Conservation (phyloP, 2,888 invertebrate species). For the Leptarthrus brevirostris region DNA sequence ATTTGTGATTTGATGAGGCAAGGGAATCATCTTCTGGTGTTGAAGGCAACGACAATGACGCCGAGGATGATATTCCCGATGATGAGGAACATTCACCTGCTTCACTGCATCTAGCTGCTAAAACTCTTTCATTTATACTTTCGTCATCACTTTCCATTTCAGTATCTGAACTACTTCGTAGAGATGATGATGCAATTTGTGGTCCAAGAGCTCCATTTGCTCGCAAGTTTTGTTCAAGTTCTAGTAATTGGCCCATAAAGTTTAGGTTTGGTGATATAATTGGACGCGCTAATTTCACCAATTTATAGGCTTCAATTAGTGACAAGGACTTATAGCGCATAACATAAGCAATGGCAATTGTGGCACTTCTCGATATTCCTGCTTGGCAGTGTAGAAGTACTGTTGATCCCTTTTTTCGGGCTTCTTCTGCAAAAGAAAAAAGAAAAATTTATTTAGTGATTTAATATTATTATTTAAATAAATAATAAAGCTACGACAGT, state of each 20-base stretch:
- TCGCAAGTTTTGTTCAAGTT: slow-evolving; percentile 79
- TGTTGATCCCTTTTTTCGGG: slow-evolving; percentile 66
- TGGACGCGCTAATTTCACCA: slow-evolving; percentile 84
- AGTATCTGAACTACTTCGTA: slow-evolving; percentile 49
- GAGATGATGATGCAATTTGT: slow-evolving; percentile 55
- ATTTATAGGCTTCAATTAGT: slow-evolving; percentile 87
- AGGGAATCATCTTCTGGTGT: slow-evolving; percentile 34
- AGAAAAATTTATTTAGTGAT: slow-evolving; percentile 50
- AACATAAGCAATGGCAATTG: slow-evolving; percentile 93
- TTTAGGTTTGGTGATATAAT: slow-evolving; percentile 96
- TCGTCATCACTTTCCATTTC: slow-evolving; percentile 58
- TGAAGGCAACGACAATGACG: slow-evolving; percentile 31
- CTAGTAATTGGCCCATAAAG: slow-evolving; percentile 90
- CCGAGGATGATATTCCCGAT: slow-evolving; percentile 36
- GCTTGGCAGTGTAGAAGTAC: slow-evolving; percentile 96
- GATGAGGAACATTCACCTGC: slow-evolving; percentile 51
- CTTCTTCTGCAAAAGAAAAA: slow-evolving; percentile 64
- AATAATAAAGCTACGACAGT: too few species aligned
- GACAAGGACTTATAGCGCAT: slow-evolving; percentile 88
- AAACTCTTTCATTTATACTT: slow-evolving; percentile 52
- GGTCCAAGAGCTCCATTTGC: slow-evolving; percentile 64
- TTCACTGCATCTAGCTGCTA: slow-evolving; percentile 41
- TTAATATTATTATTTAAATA: too few species aligned
- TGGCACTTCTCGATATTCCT: slow-evolving; percentile 93
- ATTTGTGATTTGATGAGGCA: not conserved